Percentiles rank a stretch among this genome's conserved stretches.
phyloP scores from a whole-genome alignment of 2,797 vertebrate species.

The Acrossocheilus wenchowensis region DNA sequence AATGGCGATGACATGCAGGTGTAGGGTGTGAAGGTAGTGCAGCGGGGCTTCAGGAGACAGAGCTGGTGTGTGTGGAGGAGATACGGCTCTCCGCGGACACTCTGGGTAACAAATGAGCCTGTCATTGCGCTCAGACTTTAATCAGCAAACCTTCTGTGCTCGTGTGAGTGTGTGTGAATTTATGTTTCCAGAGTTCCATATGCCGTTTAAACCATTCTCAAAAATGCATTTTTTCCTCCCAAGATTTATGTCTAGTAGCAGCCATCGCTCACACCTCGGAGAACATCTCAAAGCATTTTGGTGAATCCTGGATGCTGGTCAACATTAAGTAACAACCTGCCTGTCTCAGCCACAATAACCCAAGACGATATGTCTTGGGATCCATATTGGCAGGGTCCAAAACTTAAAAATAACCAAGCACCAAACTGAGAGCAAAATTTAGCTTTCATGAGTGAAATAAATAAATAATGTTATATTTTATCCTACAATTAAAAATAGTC shows the following conservation, averaged over 20 bases:
- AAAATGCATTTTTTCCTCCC: constrained; percentile 14
- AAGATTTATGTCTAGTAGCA: constrained; percentile 30
- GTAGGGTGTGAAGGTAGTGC: constrained; percentile 56
- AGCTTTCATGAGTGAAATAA: too few species aligned
- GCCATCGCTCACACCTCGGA: constrained; percentile 19
- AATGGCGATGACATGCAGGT: constrained; percentile 71
- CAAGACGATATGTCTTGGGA: neutral
- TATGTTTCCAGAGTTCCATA: constrained; percentile 24
- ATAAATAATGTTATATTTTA: neutral
- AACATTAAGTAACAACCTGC: constrained; percentile 23
- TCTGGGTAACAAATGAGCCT: constrained; percentile 78
- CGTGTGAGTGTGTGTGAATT: constrained; percentile 47
- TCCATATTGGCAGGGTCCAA: neutral
- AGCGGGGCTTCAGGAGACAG: constrained; percentile 26
- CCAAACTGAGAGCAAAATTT: neutral
- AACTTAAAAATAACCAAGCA: neutral
- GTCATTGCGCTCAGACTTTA: constrained; percentile 74
- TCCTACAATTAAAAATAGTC: neutral
- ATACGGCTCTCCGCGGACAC: constrained; percentile 69
- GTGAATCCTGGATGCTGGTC: constrained; percentile 29
- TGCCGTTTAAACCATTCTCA: constrained; percentile 23
- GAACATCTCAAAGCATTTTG: constrained; percentile 6
- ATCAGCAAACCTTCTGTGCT: constrained; percentile 68
- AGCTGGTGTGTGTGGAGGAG: constrained; percentile 69
- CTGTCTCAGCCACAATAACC: neutral